Base-by-base conservation (phyloP, 2,888 invertebrate genomes). In the Scaptomyza flava region DNA sequence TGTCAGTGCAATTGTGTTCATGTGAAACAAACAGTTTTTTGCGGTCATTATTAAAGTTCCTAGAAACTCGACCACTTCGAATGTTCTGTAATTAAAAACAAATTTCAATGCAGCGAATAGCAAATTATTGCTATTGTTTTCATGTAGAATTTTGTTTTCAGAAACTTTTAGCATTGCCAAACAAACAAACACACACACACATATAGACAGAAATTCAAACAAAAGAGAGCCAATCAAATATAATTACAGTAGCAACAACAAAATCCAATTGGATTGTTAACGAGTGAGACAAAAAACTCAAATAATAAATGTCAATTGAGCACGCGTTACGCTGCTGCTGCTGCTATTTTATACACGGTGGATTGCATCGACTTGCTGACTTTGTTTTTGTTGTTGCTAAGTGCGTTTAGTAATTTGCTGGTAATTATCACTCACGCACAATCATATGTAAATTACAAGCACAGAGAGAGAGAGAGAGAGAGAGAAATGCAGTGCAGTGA, bases 371-470 rank as follows among this genome's bases (percentile, higher is more conserved):
- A 45, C 52, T 48, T 34, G 41, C 30, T 56, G 54, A 56, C 34
- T 17, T 41, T 63, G 66, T 52, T 63, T 66, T 70, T 78, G 79
- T 60, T 65, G 85, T 69, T 78, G 69, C 83, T 72, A 77, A 77
- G 82, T 85, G 85, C 86, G 72, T 73, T 79, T 79, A 61, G 82
- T 85, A 85, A 83, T 83, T 87, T 85, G 79, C 86, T 87, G 68
- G 68, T 70, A 85, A 83, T 87, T 83, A 87, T 82, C 85, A 77
- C 77, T 81, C 79, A 84, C 86, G 85, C 87, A 85, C 85, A 77
- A 85, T 82, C 71, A 79, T 75, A 87, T 77, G 72, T 65, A 72
- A 78, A 79, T 72, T 72, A 64, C 36, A 48, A 23, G 17, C 11
- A 31, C 33, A 20, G 17, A 58, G 46, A 58, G 34, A 43, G 31